Evolutionary conservation across 92 coral and sea anemone genomes (phyloP).

Genomic region (Porites lobata): DNA sequence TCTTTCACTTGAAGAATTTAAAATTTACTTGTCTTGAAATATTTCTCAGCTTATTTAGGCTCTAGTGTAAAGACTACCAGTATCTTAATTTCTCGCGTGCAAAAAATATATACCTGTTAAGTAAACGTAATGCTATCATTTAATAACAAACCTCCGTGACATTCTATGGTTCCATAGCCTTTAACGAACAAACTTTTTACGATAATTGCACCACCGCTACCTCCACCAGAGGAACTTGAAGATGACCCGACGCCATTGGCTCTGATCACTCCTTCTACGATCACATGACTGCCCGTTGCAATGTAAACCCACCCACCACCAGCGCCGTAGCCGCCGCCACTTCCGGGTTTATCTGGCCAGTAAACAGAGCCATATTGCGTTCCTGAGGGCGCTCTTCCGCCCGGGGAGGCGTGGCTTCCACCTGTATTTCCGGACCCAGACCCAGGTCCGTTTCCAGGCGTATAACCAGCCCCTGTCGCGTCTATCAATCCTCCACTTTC

Average conservation of each 20-base stretch:
- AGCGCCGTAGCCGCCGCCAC: conserved; percentile 96
- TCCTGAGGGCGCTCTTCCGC: conserved; percentile 75
- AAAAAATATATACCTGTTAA: too few species aligned
- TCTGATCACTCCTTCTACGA: conserved; percentile 81
- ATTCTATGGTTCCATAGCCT: conserved; percentile 87
- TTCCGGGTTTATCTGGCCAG: conserved; percentile 89
- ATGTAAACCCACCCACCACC: conserved; percentile 97
- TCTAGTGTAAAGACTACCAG: too few species aligned
- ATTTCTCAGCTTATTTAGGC: too few species aligned
- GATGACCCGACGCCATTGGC: conserved; percentile 78
- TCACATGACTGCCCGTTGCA: conserved; percentile 69
- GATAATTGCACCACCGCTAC: conserved; percentile 91
- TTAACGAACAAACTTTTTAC: conserved; percentile 74
- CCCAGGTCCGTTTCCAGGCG: conserved; percentile 87
- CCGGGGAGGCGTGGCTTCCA: conserved; percentile 91
- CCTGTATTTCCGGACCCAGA: conserved; percentile 77
- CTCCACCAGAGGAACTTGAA: conserved; percentile 80
- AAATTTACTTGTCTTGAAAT: too few species aligned
- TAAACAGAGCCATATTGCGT: conserved; percentile 89
- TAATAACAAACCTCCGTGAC: conserved; percentile 85
- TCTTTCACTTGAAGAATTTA: too few species aligned
- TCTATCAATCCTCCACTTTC: conserved; percentile 89
- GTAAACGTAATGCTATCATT: neutral
- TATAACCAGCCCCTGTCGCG: conserved; percentile 84
- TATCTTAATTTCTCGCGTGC: too few species aligned